Evolutionary conservation across 2,888 invertebrate genomes (phyloP).

Genomic region (Drosophila lutescens): DNA sequence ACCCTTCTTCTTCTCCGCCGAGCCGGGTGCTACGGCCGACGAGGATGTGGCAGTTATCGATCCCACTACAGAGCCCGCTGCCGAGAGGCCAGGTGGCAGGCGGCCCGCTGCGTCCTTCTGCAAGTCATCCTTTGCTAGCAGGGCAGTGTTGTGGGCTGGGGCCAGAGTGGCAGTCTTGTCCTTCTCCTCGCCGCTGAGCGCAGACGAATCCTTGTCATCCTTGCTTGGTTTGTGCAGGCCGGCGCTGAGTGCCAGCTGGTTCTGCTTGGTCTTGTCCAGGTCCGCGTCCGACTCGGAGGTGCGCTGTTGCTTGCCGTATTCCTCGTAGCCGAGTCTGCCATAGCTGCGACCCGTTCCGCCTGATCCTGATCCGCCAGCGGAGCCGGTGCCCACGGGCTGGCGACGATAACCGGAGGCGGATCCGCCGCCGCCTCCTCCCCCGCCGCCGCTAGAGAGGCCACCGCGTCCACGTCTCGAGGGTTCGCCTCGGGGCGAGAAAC

Average conservation of each 20-base stretch:
- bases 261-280: slow-evolving; percentile 89
- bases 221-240: slow-evolving; percentile 85
- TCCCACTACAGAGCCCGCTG: slow-evolving; percentile 24
- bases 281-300: slow-evolving; percentile 81
- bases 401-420: slow-evolving; percentile 82
- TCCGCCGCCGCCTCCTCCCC: slow-evolving; percentile 84
- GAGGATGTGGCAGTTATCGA: slow-evolving; percentile 41
- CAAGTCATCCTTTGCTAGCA: slow-evolving; percentile 66
- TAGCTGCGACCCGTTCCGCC: slow-evolving; percentile 62
- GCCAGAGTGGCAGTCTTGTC: slow-evolving; percentile 75
- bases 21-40: slow-evolving; percentile 25
- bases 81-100: slow-evolving; percentile 65
- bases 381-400: slow-evolving; percentile 74
- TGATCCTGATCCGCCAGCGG: slow-evolving; percentile 5
- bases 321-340: slow-evolving; percentile 78
- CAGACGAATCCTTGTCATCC: slow-evolving; percentile 58
- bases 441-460: slow-evolving; percentile 85
- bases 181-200: slow-evolving; percentile 56
- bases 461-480: slow-evolving; percentile 93
- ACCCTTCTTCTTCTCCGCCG: slow-evolving; percentile 33
- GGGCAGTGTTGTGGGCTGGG: slow-evolving; percentile 67
- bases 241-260: slow-evolving; percentile 88
- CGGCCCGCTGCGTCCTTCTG: slow-evolving; percentile 30
- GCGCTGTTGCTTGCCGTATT: slow-evolving; percentile 73
- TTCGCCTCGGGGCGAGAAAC: slow-evolving; percentile 94